phyloP scores from a whole-genome alignment of 2,797 vertebrate genomes.

The Mus spretus region DNA sequence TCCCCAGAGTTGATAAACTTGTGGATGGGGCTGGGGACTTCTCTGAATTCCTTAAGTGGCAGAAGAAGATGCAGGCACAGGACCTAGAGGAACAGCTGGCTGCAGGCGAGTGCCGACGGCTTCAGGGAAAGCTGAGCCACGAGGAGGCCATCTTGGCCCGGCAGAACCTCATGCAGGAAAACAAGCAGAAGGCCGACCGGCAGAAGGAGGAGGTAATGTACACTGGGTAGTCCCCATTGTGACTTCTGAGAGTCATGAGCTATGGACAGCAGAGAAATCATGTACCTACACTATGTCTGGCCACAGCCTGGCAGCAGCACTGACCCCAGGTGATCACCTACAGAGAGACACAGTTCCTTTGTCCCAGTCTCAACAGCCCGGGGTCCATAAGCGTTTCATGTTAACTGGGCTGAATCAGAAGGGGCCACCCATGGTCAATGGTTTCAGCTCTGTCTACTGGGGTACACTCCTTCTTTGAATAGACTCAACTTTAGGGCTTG shows the following conservation, averaged over 20 bases:
- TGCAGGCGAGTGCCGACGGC: constrained; percentile 88
- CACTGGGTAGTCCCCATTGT: rapidly evolving
- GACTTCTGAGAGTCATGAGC: neutral
- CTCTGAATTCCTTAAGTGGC: constrained; percentile 93
- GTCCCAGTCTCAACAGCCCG: no score
- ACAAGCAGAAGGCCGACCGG: constrained; percentile 90
- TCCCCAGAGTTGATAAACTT: constrained; percentile 91
- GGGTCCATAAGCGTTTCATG: neutral
- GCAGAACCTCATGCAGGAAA: constrained; percentile 89
- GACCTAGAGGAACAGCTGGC: constrained; percentile 91
- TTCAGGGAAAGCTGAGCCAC: constrained; percentile 92
- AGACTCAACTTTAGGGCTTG: neutral
- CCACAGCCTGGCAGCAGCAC: neutral
- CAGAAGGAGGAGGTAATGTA: constrained; percentile 93
- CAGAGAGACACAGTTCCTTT: rapidly evolving
- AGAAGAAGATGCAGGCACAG: constrained; percentile 91
- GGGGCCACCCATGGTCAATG: neutral
- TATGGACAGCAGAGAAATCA: neutral
- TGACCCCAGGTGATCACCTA: neutral
- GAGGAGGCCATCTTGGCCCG: constrained; percentile 92
- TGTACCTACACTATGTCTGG: rapidly evolving
- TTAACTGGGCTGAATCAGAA: neutral
- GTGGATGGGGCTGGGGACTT: constrained; percentile 90
- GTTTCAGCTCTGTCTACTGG: neutral
- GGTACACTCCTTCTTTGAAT: neutral